These are phyloP conservation scores for Scaptomyza reducta DNA, from an alignment of 2,888 invertebrate genomes.

Conservation along the genomic window DNA sequence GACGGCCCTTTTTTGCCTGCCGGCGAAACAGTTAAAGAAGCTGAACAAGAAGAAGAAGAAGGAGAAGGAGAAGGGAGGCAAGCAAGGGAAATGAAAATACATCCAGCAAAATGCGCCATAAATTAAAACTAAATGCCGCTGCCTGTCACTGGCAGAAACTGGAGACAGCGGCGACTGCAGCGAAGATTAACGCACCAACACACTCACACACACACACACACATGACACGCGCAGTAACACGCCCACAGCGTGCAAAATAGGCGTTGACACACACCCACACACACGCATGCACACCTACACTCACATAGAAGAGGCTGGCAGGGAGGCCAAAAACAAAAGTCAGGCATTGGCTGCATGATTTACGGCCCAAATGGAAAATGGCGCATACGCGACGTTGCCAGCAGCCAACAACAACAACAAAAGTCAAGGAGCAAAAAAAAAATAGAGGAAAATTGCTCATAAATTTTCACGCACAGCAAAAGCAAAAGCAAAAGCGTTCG, in stretches of 20 bases:
- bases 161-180: constrained; percentile 70
- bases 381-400: constrained; percentile 70
- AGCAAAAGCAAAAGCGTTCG: constrained; percentile 34
- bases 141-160: constrained; percentile 71
- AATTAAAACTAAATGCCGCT: constrained; percentile 80
- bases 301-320: constrained; percentile 34
- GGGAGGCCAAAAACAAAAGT: constrained; percentile 64
- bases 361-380: constrained; percentile 73
- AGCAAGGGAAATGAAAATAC: constrained; percentile 32
- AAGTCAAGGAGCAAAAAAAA: not conserved
- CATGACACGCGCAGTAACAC: constrained; percentile 34
- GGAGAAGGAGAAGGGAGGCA: not conserved
- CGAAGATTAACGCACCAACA: constrained; percentile 67
- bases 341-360: constrained; percentile 76
- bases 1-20: constrained; percentile 47
- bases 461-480: constrained; percentile 46
- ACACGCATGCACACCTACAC: constrained; percentile 21
- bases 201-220: constrained; percentile 47
- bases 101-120: constrained; percentile 71
- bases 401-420: constrained; percentile 29
- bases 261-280: constrained; percentile 49
- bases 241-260: constrained; percentile 48
- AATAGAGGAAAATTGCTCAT: constrained; percentile 47
- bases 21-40: constrained; percentile 19
- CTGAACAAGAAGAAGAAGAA: constrained; percentile 4